Conservation (phyloP, 2,113 vertebrate genomes). For the Craseonycteris thonglongyai region DNA sequence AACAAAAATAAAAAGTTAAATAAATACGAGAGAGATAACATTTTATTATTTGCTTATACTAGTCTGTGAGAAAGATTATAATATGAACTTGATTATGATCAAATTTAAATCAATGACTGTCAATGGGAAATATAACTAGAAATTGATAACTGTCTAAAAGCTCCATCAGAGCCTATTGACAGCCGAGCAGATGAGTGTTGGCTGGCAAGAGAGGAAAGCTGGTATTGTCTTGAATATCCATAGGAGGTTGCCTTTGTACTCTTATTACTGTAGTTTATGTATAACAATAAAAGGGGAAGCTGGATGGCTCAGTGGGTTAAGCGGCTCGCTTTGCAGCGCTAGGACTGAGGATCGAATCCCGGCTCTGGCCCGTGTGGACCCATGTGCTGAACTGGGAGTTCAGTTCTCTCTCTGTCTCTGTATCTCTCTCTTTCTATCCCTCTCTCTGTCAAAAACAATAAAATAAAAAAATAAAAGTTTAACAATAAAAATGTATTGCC, state of each 20-base stretch:
- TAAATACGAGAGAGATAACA: constrained; percentile 39
- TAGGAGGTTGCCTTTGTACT: constrained; percentile 71
- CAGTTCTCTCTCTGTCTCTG: too few species aligned
- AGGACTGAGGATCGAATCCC: too few species aligned
- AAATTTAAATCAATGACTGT: constrained; percentile 89
- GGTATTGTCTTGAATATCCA: constrained; percentile 47
- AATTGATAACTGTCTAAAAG: constrained; percentile 90
- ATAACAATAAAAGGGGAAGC: constrained; percentile 72
- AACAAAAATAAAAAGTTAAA: not conserved
- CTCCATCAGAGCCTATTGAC: constrained; percentile 82
- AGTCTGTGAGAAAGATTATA: constrained; percentile 61
- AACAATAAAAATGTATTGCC: constrained; percentile 66
- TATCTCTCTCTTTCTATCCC: too few species aligned
- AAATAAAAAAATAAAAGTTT: too few species aligned
- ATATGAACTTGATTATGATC: constrained; percentile 83
- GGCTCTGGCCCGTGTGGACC: too few species aligned
- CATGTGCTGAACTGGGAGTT: too few species aligned
- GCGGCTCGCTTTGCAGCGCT: too few species aligned
- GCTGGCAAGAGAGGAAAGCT: constrained; percentile 43
- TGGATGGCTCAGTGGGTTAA: too few species aligned
- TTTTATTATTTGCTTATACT: constrained; percentile 62
- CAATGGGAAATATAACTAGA: constrained; percentile 85
- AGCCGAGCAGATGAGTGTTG: constrained; percentile 79
- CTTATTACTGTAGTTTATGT: constrained; percentile 62
- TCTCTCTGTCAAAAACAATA: too few species aligned